Evolutionary conservation across 2,888 invertebrate species (phyloP), one percentile per base, ranked within the genome.

Genomic region (Lepidonotus clava): DNA sequence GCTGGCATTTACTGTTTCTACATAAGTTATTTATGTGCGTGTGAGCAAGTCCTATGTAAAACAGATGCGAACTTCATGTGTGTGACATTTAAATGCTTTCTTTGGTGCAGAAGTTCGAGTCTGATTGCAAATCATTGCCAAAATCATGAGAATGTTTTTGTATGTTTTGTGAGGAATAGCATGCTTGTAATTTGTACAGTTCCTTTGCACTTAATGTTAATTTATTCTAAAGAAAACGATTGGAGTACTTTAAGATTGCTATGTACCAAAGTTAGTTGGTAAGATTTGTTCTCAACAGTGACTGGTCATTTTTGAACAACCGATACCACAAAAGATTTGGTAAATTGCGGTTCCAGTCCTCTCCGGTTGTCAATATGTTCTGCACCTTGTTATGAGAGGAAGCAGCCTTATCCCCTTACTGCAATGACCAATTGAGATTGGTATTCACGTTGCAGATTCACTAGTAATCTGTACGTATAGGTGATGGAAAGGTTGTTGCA

Each of bases 1-100:
- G 71, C 71, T 34, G 71, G 71, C 71, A 71, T 71, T 71, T 34
- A 71, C 18, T 71, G 8, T 34, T 36, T 34, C 71, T 36, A n/a
- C 34, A 34, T 36, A 71, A 71, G 18, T 71, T 71, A 34, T 34
- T 36, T 71, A n/a, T 71, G 36, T 34, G 34, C 38, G 38, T 38
- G 71, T 14, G n/a, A 28, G 24, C 32, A 11, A 24, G 11, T 56
- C 14, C n/a, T n/a, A 56, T 56, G 56, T 24, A 14, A n/a, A 8
- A 8, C 14, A 56, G 56, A 24, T 56, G 24, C 8, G 24, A 14
- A 24, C n/a, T 11, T 11, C 21, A 11, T n/a, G 14, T 56, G 21
- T 11, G 21, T 56, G 14, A 56, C 8, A 5, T n/a, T 56, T 5
- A n/a, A n/a, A 56, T 5, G 8, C 21, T 56, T 56, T 24, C 56